Percentiles rank a stretch among this genome's conserved stretches.
Evolutionary conservation across 2,888 invertebrate species (phyloP).

Genomic region (Glaucopsyche alexis): DNA sequence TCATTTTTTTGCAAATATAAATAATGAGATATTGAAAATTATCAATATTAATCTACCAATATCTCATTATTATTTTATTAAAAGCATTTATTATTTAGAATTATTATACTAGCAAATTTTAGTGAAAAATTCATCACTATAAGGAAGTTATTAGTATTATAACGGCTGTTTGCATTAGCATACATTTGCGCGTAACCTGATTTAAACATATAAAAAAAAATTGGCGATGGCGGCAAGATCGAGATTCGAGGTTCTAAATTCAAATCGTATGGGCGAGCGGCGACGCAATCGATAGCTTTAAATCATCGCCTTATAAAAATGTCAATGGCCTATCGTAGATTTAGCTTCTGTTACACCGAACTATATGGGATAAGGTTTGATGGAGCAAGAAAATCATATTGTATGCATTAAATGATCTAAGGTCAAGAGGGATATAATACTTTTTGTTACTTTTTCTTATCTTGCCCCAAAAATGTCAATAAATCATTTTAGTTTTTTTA

Average conservation of each 20-base stretch:
- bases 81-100: slow-evolving; percentile 1
- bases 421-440: no score
- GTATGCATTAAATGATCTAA: not conserved
- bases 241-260: slow-evolving; percentile 47
- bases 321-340: slow-evolving; percentile 64
- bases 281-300: slow-evolving; percentile 70
- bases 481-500: no score
- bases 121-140: slow-evolving; percentile 1
- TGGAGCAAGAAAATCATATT: not conserved
- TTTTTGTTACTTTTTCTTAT: no score
- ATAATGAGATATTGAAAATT: no score
- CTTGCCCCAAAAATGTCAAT: no score
- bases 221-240: slow-evolving; percentile 33
- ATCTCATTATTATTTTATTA: not conserved
- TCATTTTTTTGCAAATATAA: no score
- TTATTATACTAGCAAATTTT: not conserved
- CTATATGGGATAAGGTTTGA: not conserved
- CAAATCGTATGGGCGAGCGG: slow-evolving; percentile 56
- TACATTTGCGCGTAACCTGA: not conserved
- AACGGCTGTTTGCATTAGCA: not conserved
- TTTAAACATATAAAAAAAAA: slow-evolving; percentile 5
- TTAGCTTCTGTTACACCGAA: slow-evolving; percentile 55
- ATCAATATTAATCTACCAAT: not conserved
- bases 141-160: slow-evolving; percentile 22
- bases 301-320: slow-evolving; percentile 77